Percentiles rank a stretch among this genome's conserved stretches.
Evolutionary conservation across 2,113 vertebrate genomes (phyloP).

Genomic region (Eurystomus gularis): DNA sequence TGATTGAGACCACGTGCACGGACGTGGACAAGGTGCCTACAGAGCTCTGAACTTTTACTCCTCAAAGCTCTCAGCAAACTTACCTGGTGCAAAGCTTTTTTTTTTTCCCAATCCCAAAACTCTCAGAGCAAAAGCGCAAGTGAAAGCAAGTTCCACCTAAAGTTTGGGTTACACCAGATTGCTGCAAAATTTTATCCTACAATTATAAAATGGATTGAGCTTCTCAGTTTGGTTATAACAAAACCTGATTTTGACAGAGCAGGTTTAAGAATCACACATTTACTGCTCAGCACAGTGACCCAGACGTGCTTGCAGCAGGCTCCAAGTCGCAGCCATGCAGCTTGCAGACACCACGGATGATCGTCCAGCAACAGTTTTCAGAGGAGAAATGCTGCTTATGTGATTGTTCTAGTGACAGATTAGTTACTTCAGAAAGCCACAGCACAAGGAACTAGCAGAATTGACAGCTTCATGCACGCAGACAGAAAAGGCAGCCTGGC

Average conservation of each 20-base stretch:
- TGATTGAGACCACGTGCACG: background rate
- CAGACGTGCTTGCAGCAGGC: background rate
- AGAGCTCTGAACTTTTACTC: background rate
- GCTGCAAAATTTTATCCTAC: background rate
- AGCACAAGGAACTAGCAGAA: background rate
- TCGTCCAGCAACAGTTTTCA: too few species aligned
- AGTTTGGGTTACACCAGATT: background rate
- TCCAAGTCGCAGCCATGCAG: background rate
- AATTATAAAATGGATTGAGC: background rate
- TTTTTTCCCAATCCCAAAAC: background rate
- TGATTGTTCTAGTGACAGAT: background rate
- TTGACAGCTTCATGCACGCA: background rate
- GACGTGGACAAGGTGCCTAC: background rate
- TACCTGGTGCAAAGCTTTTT: background rate
- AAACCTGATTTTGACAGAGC: background rate
- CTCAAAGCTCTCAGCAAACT: background rate
- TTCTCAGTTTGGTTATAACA: background rate
- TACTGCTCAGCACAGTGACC: background rate
- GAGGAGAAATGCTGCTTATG: background rate
- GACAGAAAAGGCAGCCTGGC: background rate
- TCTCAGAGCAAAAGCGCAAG: background rate
- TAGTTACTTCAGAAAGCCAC: background rate
- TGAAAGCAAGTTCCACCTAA: background rate
- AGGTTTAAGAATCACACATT: background rate
- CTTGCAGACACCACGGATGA: too few species aligned